Percentiles rank a stretch among this genome's conserved stretches.
phyloP scores from a whole-genome alignment of 2,888 invertebrate genomes.

The Conops quadrifasciatus region DNA sequence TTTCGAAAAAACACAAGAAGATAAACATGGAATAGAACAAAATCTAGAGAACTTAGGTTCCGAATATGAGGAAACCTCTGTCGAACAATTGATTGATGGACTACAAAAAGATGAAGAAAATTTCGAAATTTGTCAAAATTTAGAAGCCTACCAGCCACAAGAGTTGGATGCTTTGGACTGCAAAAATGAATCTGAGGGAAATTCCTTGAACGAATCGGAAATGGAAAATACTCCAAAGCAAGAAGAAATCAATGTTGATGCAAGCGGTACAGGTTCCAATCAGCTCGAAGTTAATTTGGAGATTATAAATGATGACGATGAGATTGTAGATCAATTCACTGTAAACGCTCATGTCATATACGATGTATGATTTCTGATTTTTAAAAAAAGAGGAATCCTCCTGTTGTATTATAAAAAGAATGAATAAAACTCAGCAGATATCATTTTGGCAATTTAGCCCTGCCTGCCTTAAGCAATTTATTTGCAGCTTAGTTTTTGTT shows the following conservation, averaged over 20 bases:
- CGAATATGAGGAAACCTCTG: neutral
- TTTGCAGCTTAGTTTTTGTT: neutral
- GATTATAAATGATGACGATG: slow-evolving; percentile 50
- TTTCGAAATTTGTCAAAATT: neutral
- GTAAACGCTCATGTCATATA: slow-evolving; percentile 54
- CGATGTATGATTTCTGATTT: slow-evolving; percentile 36
- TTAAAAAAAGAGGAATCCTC: neutral
- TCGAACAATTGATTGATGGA: neutral
- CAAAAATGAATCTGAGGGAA: neutral
- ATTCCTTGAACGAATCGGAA: neutral
- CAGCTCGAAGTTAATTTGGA: slow-evolving; percentile 51
- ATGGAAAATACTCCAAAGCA: neutral
- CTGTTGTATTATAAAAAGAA: too few species aligned
- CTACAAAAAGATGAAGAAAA: neutral
- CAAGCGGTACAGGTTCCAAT: neutral
- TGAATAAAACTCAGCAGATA: neutral
- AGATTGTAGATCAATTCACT: slow-evolving; percentile 49
- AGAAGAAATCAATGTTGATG: neutral
- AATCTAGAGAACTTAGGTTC: neutral
- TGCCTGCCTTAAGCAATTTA: neutral
- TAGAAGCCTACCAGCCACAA: neutral
- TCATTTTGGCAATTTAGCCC: neutral
- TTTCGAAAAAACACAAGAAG: too few species aligned
- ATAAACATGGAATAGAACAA: neutral
- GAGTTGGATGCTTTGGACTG: neutral